These are phyloP conservation scores for Protula sp. DNA, from an alignment of 2,888 invertebrate genomes.

Conservation along the genomic window DNA sequence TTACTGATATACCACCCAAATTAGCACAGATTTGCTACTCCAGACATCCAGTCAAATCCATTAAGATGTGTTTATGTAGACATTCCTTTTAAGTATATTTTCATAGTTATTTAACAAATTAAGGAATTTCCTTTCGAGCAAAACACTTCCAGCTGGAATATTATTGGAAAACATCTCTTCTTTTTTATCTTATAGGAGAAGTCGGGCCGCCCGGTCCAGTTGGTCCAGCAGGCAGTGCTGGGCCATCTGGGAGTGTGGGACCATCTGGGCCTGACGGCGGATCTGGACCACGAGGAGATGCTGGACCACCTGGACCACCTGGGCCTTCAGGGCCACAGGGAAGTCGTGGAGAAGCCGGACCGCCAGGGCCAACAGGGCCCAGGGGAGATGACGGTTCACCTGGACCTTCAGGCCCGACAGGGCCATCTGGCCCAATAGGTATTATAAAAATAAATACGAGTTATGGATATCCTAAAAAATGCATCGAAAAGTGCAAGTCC, in stretches of 20 bases:
- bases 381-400: constrained; percentile 10
- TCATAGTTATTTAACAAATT: too few relatives aligned
- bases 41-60: too few relatives aligned
- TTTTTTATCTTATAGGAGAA: constrained; percentile 1
- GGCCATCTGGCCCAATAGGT: too few relatives aligned
- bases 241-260: too few relatives aligned
- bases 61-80: too few relatives aligned
- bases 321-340: constrained; percentile 14
- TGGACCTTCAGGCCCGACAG: constrained; percentile 6
- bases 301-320: constrained; percentile 8
- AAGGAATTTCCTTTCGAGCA: too few relatives aligned
- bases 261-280: too few relatives aligned
- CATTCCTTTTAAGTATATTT: too few relatives aligned
- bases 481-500: too few relatives aligned
- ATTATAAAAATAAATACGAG: too few relatives aligned
- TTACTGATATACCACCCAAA: neutral
- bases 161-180: neutral
- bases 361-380: constrained; percentile 16
- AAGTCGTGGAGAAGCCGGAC: constrained; percentile 9
- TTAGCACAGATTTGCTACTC: neutral
- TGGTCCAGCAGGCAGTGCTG: constrained; percentile 5
- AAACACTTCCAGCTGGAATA: too few relatives aligned
- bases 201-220: constrained; percentile 5
- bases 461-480: too few relatives aligned
- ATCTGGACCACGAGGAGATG: constrained; percentile 2